phyloP scores from a whole-genome alignment of 2,797 vertebrate genomes.

The Cetoscarus ocellatus region DNA sequence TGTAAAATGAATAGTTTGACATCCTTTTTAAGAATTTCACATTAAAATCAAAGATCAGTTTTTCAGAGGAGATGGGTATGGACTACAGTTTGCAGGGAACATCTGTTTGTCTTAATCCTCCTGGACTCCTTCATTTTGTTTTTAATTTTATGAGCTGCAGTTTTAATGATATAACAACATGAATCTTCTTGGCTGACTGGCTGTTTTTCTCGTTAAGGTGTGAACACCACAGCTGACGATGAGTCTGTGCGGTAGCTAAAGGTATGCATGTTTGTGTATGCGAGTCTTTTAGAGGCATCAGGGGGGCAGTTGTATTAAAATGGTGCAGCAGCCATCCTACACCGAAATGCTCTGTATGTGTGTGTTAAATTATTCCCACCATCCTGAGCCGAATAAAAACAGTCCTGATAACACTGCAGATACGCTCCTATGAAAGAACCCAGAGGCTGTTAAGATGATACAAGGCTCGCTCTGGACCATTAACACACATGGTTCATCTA shows the following conservation, averaged over 20 bases:
- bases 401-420: conserved; percentile 2
- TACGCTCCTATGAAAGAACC: conserved; percentile 7
- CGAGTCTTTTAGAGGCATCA: neutral
- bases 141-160: too few species aligned
- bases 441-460: conserved; percentile 24
- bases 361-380: conserved; percentile 8
- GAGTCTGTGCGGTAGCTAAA: neutral
- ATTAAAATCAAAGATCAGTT: too few species aligned
- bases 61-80: too few species aligned
- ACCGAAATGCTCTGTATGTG: neutral
- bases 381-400: conserved; percentile 15
- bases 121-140: too few species aligned
- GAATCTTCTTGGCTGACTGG: neutral
- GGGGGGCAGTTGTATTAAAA: neutral
- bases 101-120: too few species aligned
- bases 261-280: conserved; percentile 1
- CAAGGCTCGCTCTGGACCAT: conserved; percentile 2
- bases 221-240: neutral
- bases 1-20: too few species aligned
- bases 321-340: neutral
- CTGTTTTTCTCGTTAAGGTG: neutral
- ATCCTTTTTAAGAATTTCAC: too few species aligned
- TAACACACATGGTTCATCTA: conserved; percentile 28
- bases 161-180: neutral
- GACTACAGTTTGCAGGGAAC: too few species aligned